Evolutionary conservation across 1,140 invertebrate species (phyloP), one percentile per base, ranked within the genome.

Genomic region (Sipha flava): DNA sequence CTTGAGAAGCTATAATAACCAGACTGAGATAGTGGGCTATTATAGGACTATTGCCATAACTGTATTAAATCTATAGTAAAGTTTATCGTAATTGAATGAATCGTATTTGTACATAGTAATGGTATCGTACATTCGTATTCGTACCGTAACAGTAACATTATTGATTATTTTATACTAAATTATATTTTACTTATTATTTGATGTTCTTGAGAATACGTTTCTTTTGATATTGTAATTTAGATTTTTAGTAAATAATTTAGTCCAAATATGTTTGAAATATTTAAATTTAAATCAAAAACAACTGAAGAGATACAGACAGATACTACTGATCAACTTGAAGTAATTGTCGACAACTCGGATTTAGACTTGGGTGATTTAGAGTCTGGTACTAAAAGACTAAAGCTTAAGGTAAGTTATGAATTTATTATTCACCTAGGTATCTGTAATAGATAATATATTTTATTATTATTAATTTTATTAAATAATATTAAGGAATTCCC

Each of bases 321-420:
- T 62, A 62, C 23, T 62, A 62, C 12, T 62, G 29, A 62, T 62
- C 26, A 62, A 62, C 29, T 26, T 29, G 57, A 26, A 62, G 12
- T 12, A 62, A 62, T 62, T 62, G 57, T 29, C 29, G 16, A 62
- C 16, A 26, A 62, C 29, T 62, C 29, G 26, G 29, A 62, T 26
- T 62, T 62, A 62, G 57, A 62, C 29, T 62, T 62, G n/a, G 57
- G 57, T 34, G 57, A 62, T 62, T 62, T 62, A 62, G 29, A 62
- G 57, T 62, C 57, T 62, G 57, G 57, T 62, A 23, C 57, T 29
- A 62, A 62, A 62, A 62, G 57, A 62, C 26, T 26, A 26, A 62
- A 29, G 29, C 57, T 62, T 29, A 62, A 62, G 57, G 57, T 18
- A 62, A 62, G 29, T 62, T 62, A 62, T 62, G 16, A 29, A 62